These are phyloP conservation scores for Drosophila seguyi DNA, from an alignment of 1,140 invertebrate species.

Conservation along the genomic window DNA sequence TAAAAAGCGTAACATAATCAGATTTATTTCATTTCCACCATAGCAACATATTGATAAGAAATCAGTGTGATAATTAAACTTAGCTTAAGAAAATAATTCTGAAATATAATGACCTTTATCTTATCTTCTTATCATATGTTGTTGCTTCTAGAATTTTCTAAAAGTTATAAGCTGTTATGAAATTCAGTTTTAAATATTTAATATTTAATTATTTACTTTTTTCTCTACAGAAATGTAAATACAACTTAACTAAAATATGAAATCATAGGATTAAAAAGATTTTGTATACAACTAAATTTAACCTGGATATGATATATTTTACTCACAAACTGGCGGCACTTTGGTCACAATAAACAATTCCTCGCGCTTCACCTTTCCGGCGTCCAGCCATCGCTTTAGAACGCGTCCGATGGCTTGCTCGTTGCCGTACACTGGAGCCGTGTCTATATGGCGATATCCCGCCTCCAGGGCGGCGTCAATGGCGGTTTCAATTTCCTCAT, in stretches of 20 bases:
- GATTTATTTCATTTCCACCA: not conserved
- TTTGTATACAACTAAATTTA: not conserved
- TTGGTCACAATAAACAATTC: conserved; percentile 94
- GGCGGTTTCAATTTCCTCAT: conserved; percentile 89
- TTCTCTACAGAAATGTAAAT: not conserved
- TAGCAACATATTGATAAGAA: conserved; percentile 1
- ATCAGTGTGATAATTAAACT: too few relatives aligned
- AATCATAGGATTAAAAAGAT: not conserved
- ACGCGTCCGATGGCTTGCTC: conserved; percentile 92
- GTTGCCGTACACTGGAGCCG: conserved; percentile 93
- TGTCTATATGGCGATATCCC: conserved; percentile 90
- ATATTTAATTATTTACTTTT: not conserved
- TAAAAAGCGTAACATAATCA: not conserved
- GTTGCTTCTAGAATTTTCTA: not conserved
- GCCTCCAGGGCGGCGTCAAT: conserved; percentile 88
- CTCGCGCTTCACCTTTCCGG: conserved; percentile 90
- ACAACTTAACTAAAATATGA: not conserved
- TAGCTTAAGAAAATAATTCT: not conserved
- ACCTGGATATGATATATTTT: not conserved
- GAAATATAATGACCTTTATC: not conserved
- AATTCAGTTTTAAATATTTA: not conserved
- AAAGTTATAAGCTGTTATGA: not conserved
- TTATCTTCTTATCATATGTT: conserved; percentile 5
- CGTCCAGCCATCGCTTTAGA: conserved; percentile 90
- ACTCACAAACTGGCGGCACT: conserved; percentile 86